Base-by-base conservation (phyloP, 2,113 vertebrate species). In the Upupa epops region DNA sequence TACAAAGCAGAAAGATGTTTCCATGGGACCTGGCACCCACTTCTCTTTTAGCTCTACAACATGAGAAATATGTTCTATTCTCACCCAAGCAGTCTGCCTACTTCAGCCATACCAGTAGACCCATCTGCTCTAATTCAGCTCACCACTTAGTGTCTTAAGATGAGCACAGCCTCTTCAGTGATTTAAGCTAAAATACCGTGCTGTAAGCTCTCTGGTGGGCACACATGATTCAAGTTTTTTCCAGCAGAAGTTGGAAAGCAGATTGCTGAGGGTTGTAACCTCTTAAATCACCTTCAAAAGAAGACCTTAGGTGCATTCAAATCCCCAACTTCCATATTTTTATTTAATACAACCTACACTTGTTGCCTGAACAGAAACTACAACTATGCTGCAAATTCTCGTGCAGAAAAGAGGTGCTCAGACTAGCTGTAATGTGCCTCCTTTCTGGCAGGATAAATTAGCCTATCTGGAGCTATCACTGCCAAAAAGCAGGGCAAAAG, bases 401-500 rank as follows among this genome's bases (percentile, higher is more conserved):
- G 36, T 36, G 55, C 8, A 81, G 93, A 3, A 1, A 88, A 81
- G 70, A 81, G 79, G 60, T 84, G 64, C 73, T 81, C 77, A 92
- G 59, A 32, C 40, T 88, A 72, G 77, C 58, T 70, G 84, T 72
- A 84, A 86, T 17, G 74, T 89, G 19, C 31, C 61, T 75, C 77
- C 66, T 89, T 77, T 71, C 91, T 82, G 77, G 73, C 58, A 89
- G 58, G 31, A 89, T 69, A 89, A 86, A 94, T 82, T 86, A 78
- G 74, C 77, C 95, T 75, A 29, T 18, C 45, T 58, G 81, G 73
- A 89, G 45, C 66, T 89, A 52, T 72, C 83, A 36, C 86, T 88
- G 66, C 86, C 91, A 94, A 92, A 93, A 92, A 84, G 18, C 81
- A 40, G 31, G 54, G 61, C 46, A 86, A 93, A 92, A 84, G 18